Evolutionary conservation across 2,113 vertebrate genomes (phyloP).

Genomic region (Bettongia penicillata): DNA sequence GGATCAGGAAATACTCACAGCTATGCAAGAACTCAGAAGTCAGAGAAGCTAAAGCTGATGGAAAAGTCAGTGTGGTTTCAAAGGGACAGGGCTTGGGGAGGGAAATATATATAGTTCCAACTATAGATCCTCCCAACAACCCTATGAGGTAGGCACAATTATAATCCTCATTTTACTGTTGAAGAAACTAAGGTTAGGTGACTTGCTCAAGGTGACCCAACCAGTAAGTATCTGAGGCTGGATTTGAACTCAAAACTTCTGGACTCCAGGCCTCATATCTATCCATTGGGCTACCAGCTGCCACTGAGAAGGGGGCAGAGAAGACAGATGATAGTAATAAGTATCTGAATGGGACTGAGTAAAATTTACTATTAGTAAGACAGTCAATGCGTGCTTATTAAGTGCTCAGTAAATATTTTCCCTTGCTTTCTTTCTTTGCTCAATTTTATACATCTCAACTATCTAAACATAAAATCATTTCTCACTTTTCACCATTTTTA

Average conservation of each 20-base stretch:
- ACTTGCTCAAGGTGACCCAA: not conserved
- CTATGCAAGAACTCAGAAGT: not conserved
- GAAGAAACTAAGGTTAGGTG: not conserved
- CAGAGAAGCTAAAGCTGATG: not conserved
- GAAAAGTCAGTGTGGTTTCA: not conserved
- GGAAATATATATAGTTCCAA: not conserved
- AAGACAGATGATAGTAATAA: not conserved
- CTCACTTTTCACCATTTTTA: not conserved
- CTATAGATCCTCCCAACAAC: too few relatives aligned
- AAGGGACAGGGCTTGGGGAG: not conserved
- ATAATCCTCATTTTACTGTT: not conserved
- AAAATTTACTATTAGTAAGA: not conserved
- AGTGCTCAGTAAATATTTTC: not conserved
- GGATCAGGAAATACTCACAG: not conserved
- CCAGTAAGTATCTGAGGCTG: not conserved
- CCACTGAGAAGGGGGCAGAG: not conserved
- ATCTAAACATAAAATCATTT: not conserved
- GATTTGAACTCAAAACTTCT: not conserved
- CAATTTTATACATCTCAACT: not conserved
- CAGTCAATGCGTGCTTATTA: not conserved
- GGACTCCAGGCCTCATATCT: not conserved
- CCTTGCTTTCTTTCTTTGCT: not conserved
- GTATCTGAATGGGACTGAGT: not conserved
- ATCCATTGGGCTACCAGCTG: too few relatives aligned
- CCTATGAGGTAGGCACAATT: too few relatives aligned